Percentiles rank a stretch among this genome's conserved stretches.
Conservation (phyloP, 2,888 invertebrate genomes). For the Lepeophtheirus nordmannii region DNA sequence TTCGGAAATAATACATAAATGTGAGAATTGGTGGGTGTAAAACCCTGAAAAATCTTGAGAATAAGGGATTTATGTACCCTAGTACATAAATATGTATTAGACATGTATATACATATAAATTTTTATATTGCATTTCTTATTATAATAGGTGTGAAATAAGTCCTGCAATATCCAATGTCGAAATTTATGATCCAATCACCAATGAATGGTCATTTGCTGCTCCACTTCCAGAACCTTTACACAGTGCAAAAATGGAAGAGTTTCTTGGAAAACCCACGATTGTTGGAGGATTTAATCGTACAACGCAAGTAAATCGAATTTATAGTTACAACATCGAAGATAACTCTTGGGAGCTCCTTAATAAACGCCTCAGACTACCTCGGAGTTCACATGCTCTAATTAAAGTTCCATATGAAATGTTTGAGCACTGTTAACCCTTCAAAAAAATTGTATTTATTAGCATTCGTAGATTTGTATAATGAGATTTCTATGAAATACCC, state of each 20-base stretch:
- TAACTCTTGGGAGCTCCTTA: constrained; percentile 7
- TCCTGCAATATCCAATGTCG: neutral
- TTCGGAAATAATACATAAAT: no score
- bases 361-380: neutral
- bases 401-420: constrained; percentile 16
- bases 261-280: constrained; percentile 15
- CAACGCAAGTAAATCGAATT: neutral
- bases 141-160: neutral
- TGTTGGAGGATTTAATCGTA: constrained; percentile 16
- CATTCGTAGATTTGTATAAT: no score
- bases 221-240: constrained; percentile 6
- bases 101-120: no score
- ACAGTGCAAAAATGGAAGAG: constrained; percentile 19
- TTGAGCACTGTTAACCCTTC: constrained; percentile 13
- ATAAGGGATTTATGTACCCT: no score
- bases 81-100: no score
- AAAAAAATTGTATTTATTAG: no score
- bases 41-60: no score
- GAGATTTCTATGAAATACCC: no score
- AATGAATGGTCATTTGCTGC: constrained; percentile 2
- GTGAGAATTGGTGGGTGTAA: no score
- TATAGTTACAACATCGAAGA: constrained; percentile 4
- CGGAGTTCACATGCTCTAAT: constrained; percentile 10
- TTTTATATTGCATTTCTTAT: no score
- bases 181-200: constrained; percentile 14